These are phyloP conservation scores for Cetonia aurata DNA, from an alignment of 2,888 invertebrate species.

Conservation along the genomic window DNA sequence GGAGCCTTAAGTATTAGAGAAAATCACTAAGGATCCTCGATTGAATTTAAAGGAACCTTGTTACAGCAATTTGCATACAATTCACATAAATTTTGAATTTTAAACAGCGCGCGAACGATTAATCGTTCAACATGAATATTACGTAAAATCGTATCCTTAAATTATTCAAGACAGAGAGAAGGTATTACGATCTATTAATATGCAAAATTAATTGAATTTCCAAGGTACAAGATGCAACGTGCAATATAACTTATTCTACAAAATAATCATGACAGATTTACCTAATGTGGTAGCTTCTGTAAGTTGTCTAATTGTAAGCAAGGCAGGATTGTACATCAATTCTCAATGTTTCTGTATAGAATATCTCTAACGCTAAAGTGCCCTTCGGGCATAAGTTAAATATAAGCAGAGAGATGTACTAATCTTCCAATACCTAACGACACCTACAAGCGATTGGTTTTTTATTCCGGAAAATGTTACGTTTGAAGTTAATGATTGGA, in stretches of 20 bases:
- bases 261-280: conserved; percentile 23
- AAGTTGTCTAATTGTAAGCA: background rate
- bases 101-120: conserved; percentile 11
- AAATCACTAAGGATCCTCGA: background rate
- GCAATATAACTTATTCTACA: conserved; percentile 26
- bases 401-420: background rate
- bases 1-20: too few relatives aligned
- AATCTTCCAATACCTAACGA: too few relatives aligned
- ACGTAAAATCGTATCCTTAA: conserved; percentile 55
- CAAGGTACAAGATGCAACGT: conserved; percentile 21
- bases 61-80: conserved; percentile 14
- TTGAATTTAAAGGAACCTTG: conserved; percentile 4
- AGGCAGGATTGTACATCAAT: background rate
- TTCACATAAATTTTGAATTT: conserved; percentile 30
- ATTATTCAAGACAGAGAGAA: conserved; percentile 42
- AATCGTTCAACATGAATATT: conserved; percentile 56
- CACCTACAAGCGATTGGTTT: too few relatives aligned
- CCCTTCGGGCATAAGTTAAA: too few relatives aligned
- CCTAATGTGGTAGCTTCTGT: conserved; percentile 24
- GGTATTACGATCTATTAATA: conserved; percentile 45
- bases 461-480: too few relatives aligned
- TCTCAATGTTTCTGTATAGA: too few relatives aligned
- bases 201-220: conserved; percentile 46
- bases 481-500: too few relatives aligned
- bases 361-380: too few relatives aligned